phyloP scores from a whole-genome alignment of 2,888 invertebrate genomes.

The Eupsilia transversa region DNA sequence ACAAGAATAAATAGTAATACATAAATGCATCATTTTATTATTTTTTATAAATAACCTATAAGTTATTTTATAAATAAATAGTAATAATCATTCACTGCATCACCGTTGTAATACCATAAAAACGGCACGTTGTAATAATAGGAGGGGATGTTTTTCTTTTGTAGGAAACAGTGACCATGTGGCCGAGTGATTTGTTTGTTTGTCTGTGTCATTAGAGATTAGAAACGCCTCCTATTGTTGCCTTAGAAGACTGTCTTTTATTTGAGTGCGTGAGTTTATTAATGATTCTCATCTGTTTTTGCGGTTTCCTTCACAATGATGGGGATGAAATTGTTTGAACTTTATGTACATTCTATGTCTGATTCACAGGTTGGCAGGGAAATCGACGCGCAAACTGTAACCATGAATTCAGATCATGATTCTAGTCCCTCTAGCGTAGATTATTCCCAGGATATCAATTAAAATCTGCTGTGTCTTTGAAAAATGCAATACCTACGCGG shows the following conservation, averaged over 20 bases:
- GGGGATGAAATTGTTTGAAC: slow-evolving; percentile 18
- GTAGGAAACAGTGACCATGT: slow-evolving; percentile 24
- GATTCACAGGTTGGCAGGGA: no score
- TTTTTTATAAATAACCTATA: not conserved
- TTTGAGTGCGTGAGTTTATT: slow-evolving; percentile 46
- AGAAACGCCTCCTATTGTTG: slow-evolving; percentile 49
- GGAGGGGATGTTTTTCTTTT: slow-evolving; percentile 12
- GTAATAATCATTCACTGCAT: not conserved
- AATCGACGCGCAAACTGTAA: no score
- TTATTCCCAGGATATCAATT: no score
- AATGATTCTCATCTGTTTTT: slow-evolving; percentile 29
- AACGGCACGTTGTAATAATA: not conserved
- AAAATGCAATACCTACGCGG: no score
- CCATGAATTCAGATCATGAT: no score
- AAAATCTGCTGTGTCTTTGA: no score
- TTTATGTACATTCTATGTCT: not conserved
- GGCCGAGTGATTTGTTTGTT: slow-evolving; percentile 38
- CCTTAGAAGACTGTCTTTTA: slow-evolving; percentile 45
- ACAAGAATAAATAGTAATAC: not conserved
- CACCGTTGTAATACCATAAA: slow-evolving; percentile 5
- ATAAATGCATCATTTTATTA: not conserved
- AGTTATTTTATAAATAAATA: not conserved
- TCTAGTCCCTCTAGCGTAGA: no score
- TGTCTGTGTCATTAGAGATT: slow-evolving; percentile 41
- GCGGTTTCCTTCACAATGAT: not conserved